These are phyloP conservation scores for Nylanderia fulva DNA, from an alignment of 1,140 invertebrate genomes.

Conservation along the genomic window DNA sequence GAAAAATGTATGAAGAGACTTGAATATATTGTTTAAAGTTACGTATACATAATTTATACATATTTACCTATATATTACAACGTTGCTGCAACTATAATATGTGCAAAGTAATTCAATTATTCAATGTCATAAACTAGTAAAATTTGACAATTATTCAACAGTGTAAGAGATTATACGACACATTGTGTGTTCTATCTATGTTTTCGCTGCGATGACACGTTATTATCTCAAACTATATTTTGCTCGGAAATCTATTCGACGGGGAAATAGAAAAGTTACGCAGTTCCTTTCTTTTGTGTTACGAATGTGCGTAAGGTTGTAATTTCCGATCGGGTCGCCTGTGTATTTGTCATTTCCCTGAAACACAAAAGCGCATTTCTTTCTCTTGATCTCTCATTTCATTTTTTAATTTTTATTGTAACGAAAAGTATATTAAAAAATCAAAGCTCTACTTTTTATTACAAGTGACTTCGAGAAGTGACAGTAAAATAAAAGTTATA, in stretches of 20 bases:
- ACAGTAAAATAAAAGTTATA: not conserved
- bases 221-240: conserved; percentile 14
- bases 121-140: too few relatives aligned
- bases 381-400: not conserved
- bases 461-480: not conserved
- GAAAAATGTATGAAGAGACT: not conserved
- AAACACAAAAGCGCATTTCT: not conserved
- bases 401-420: conserved; percentile 11
- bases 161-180: not conserved
- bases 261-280: not conserved
- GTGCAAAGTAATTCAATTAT: too few relatives aligned
- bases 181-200: not conserved
- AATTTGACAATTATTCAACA: too few relatives aligned
- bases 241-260: not conserved
- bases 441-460: not conserved
- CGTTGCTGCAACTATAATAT: too few relatives aligned
- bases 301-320: not conserved
- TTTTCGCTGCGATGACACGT: not conserved
- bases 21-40: not conserved
- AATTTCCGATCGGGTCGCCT: conserved; percentile 2
- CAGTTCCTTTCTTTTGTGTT: not conserved
- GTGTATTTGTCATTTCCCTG: not conserved
- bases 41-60: too few relatives aligned
- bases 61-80: too few relatives aligned
- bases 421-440: not conserved